These are phyloP conservation scores for Trematomus bernacchii DNA, from an alignment of 2,797 vertebrate genomes.

Conservation along the genomic window DNA sequence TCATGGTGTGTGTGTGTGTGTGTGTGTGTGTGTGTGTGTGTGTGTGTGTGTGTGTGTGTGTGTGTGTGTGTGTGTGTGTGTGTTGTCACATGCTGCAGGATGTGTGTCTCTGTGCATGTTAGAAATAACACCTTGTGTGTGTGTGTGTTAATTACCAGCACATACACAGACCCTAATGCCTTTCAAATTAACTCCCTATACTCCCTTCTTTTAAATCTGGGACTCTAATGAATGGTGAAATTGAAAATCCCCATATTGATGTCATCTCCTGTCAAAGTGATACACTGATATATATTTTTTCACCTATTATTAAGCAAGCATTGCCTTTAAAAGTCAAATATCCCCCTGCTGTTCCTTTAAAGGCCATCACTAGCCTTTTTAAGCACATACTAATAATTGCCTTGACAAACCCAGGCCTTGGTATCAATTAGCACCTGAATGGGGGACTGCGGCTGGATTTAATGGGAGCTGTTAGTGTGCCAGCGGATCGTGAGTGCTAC, in stretches of 20 bases:
- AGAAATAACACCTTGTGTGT: conserved; percentile 64
- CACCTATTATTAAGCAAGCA: conserved; percentile 94
- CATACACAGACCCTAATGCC: conserved; percentile 88
- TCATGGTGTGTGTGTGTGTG: conserved; percentile 66
- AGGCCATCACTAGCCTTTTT: conserved; percentile 95
- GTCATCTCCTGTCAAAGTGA: conserved; percentile 91
- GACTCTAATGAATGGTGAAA: conserved; percentile 71
- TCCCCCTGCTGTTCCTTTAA: conserved; percentile 89
- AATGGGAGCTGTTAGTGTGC: conserved; percentile 92
- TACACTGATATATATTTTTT: conserved; percentile 90
- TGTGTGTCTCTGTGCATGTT: too few species aligned
- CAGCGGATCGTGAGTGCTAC: conserved; percentile 80
- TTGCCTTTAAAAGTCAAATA: conserved; percentile 93
- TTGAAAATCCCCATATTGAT: conserved; percentile 88
- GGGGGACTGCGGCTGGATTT: conserved; percentile 88
- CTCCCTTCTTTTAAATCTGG: conserved; percentile 76
- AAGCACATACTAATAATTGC: conserved; percentile 96
- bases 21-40: too few species aligned
- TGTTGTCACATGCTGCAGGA: too few species aligned
- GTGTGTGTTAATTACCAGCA: conserved; percentile 89
- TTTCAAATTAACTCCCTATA: conserved; percentile 91
- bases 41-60: too few species aligned
- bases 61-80: too few species aligned
- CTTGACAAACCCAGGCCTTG: conserved; percentile 94
- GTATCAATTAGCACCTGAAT: conserved; percentile 98